phyloP scores from a whole-genome alignment of 1,140 invertebrate species.

The Paramacrobiotus metropolitanus region DNA sequence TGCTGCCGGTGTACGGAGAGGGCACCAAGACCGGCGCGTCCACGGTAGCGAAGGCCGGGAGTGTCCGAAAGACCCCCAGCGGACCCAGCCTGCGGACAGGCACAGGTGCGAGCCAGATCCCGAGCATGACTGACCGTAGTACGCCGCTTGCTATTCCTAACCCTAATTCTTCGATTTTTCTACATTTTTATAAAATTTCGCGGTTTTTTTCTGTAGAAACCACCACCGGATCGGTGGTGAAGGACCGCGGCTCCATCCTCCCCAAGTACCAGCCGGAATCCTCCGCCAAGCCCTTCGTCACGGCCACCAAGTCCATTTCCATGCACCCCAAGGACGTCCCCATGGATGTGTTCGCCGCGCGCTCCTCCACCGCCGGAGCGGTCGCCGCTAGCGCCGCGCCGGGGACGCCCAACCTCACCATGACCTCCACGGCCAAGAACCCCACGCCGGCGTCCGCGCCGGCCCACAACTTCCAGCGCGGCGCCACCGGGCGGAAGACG shows the following conservation, averaged over 20 bases:
- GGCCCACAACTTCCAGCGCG: background rate
- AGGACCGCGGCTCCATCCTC: conserved; percentile 1
- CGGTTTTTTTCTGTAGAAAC: background rate
- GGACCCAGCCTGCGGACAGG: background rate
- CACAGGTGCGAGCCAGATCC: background rate
- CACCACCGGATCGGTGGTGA: background rate
- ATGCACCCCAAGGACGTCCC: conserved; percentile 3
- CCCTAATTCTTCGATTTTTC: background rate
- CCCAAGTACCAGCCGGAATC: background rate
- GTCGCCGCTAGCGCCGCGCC: background rate
- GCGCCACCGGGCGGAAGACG: background rate
- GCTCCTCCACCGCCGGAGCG: background rate
- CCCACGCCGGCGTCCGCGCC: background rate
- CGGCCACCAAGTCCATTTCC: background rate
- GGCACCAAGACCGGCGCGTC: background rate
- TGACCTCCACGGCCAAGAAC: background rate
- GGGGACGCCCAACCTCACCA: background rate
- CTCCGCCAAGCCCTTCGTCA: background rate
- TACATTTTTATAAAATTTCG: background rate
- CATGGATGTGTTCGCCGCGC: background rate
- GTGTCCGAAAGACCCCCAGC: background rate
- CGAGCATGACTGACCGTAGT: background rate
- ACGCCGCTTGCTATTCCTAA: background rate
- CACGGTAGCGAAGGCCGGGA: background rate
- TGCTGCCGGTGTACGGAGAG: background rate